Conservation (phyloP, 2,888 invertebrate species). For the Cheilosia scutellata region DNA sequence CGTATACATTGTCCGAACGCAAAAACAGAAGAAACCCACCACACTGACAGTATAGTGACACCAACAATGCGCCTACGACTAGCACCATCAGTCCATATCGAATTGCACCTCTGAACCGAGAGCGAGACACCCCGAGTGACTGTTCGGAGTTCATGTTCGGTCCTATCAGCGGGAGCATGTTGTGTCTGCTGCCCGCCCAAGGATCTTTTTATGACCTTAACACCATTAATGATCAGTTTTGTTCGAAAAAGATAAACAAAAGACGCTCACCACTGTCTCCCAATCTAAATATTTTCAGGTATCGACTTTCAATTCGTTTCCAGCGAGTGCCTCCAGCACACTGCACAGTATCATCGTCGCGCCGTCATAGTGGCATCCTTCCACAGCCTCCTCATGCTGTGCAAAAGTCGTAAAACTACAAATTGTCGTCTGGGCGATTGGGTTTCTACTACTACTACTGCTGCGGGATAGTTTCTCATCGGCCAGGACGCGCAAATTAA, state of each 20-base stretch:
- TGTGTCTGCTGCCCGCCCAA: conserved; percentile 57
- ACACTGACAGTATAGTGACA: conserved; percentile 42
- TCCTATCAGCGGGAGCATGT: conserved; percentile 63
- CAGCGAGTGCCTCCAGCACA: not conserved
- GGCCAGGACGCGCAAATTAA: conserved; percentile 66
- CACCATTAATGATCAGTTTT: conserved; percentile 61
- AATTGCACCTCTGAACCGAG: conserved; percentile 58
- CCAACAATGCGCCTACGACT: conserved; percentile 10
- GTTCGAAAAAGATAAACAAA: conserved; percentile 26
- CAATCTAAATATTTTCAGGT: conserved; percentile 65
- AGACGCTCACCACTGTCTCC: conserved; percentile 46
- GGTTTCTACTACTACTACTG: conserved; percentile 39
- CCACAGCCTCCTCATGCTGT: conserved; percentile 70
- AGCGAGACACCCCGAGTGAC: not conserved
- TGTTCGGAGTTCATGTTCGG: conserved; percentile 28
- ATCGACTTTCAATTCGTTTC: conserved; percentile 64
- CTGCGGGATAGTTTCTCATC: conserved; percentile 54
- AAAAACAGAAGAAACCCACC: conserved; percentile 23
- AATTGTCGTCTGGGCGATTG: conserved; percentile 62
- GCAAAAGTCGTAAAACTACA: conserved; percentile 74
- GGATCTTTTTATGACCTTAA: conserved; percentile 74
- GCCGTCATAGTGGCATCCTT: conserved; percentile 52
- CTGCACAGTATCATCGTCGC: not conserved
- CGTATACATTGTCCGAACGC: conserved; percentile 17
- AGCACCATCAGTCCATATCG: conserved; percentile 51